Base-by-base conservation (phyloP, 1,140 invertebrate genomes). In the Cydia strobilella region DNA sequence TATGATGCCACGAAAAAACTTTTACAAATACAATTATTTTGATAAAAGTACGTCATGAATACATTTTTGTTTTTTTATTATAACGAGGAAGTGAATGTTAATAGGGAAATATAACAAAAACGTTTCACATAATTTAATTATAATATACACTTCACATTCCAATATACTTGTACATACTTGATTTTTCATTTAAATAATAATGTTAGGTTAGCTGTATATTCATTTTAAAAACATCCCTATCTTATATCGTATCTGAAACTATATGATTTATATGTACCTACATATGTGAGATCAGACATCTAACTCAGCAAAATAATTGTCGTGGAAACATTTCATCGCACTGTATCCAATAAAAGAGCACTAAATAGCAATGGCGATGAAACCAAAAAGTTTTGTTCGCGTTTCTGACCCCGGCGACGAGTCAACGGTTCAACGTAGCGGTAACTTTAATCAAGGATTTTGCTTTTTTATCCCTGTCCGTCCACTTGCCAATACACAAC, bases 361-460 rank as follows among this genome's bases (percentile, higher is more conserved):
- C 23, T 59, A 59, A 59, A 59, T 23, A 59, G 18, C 20, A 59
- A 59, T 59, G 18, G 54, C 54, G 54, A 20, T 59, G 54, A 59
- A 59, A 23, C 54, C 54, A 59, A 59, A 59, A 59, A 59, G 54
- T 59, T 59, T 59, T 59, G 54, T 59, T 59, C 54, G 54, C 54
- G 54, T 23, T 23, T 23, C 15, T 59, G 54, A 59, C 54, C 54
- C 54, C 54, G 54, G 3, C 54, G 51, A 54, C 51, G 54, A 59
- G 54, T 9, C 54, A 23, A 23, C 20, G 54, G 54, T n/a, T 35
- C 25, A 7, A 27, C 65, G 65, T 51, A 35, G 54, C 66, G 73
- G 76, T 77, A 76, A 76, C 77, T 79, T 77, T 73, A 78, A 82
- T 80, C 75, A 25, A 51, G 71, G 76, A 76, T 20, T 66, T 76